A percentile compares a stretch with the other conserved stretches of the same genome.
Conservation (phyloP, 2,888 invertebrate species). For the Dynastes grantii region DNA sequence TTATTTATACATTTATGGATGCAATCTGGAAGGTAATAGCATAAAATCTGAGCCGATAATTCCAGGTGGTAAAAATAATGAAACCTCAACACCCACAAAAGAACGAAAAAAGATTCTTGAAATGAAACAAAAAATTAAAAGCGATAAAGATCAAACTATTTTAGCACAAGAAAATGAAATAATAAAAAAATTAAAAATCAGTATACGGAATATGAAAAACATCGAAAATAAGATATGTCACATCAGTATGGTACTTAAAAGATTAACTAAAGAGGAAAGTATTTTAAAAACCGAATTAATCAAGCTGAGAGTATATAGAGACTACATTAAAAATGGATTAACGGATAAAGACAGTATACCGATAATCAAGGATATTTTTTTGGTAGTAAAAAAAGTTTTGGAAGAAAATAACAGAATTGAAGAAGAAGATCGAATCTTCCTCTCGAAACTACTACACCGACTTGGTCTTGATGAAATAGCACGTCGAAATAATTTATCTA, state of each 20-base stretch:
- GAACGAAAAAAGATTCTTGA: conserved; percentile 16
- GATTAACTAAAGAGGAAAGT: conserved; percentile 13
- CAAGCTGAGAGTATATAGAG: conserved; percentile 24
- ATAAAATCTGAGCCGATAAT: conserved; percentile 44
- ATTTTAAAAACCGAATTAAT: conserved; percentile 26
- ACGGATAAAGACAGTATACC: neutral
- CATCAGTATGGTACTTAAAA: neutral
- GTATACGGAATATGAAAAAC: neutral
- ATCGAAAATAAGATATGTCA: neutral
- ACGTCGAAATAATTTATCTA: conserved; percentile 50
- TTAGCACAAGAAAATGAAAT: conserved; percentile 39
- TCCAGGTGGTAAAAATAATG: conserved; percentile 26
- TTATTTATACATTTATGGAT: conserved; percentile 45
- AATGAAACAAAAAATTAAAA: conserved; percentile 20
- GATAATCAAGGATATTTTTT: conserved; percentile 42
- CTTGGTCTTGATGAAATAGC: conserved; percentile 54
- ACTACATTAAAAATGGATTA: neutral
- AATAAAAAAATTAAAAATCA: conserved; percentile 35
- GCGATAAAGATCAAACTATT: conserved; percentile 20
- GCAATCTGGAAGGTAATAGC: conserved; percentile 44
- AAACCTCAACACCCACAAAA: conserved; percentile 6
- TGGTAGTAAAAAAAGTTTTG: conserved; percentile 29
- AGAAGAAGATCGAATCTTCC: conserved; percentile 43
- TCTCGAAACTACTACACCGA: conserved; percentile 51
- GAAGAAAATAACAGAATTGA: conserved; percentile 20